Evolutionary conservation across 2,113 vertebrate genomes (phyloP).

Genomic region (Megaceryle torquata): DNA sequence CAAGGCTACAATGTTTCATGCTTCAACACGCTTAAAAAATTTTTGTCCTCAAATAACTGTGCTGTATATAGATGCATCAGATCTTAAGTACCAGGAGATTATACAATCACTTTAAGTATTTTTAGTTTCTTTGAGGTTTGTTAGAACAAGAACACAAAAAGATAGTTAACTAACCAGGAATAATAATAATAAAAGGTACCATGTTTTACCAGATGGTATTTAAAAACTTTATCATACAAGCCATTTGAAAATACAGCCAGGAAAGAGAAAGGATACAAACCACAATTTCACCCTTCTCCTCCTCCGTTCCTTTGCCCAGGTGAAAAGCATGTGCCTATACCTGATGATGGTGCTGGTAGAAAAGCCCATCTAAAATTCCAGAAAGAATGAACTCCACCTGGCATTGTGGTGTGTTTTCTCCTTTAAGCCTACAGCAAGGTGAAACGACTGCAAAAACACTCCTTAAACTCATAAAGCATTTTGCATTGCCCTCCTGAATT

Average conservation of each 20-base stretch:
- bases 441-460: neutral
- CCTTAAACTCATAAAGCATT: neutral
- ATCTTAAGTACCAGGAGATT: neutral
- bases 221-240: neutral
- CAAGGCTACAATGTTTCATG: neutral
- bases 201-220: neutral
- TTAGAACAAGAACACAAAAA: neutral
- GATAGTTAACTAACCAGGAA: neutral
- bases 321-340: neutral
- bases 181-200: neutral
- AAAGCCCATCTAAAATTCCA: neutral
- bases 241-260: neutral
- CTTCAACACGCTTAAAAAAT: neutral
- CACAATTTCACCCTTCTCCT: no score
- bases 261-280: neutral
- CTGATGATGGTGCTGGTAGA: neutral
- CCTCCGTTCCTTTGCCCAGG: neutral
- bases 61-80: neutral
- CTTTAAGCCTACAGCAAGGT: neutral
- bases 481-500: neutral
- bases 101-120: neutral
- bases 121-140: neutral
- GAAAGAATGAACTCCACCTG: neutral
- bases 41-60: neutral
- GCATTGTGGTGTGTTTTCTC: neutral